Evolutionary conservation across 2,888 invertebrate species (phyloP).

Genomic region (Ornithoptera priamus): DNA sequence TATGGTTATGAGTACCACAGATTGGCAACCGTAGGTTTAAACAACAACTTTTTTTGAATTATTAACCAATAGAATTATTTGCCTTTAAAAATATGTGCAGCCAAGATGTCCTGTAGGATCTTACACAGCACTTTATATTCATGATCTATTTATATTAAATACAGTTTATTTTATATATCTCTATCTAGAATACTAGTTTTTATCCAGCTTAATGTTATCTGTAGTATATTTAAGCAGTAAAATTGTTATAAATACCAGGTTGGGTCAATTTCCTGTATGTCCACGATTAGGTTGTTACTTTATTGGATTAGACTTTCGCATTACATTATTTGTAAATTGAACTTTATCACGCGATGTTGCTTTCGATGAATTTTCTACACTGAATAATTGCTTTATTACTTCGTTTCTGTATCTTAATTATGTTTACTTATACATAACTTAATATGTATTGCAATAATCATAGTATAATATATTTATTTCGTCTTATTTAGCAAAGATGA

Average conservation of each 20-base stretch:
- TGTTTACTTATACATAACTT: too few species aligned
- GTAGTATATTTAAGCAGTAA: not conserved
- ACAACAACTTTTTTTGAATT: too few species aligned
- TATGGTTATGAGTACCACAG: too few species aligned
- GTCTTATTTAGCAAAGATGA: not conserved
- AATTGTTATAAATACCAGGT: conserved; percentile 24
- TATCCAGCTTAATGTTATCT: not conserved
- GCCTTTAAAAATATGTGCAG: too few species aligned
- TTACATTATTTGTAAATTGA: conserved; percentile 33
- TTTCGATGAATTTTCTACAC: not conserved
- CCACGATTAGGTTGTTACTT: conserved; percentile 30
- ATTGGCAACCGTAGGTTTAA: too few species aligned
- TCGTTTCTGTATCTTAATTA: not conserved
- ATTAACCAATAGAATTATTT: too few species aligned
- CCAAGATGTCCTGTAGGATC: too few species aligned
- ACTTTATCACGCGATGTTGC: conserved; percentile 30
- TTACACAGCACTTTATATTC: too few species aligned
- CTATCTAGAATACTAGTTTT: not conserved
- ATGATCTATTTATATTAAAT: too few species aligned
- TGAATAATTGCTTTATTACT: not conserved
- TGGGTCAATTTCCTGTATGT: conserved; percentile 38
- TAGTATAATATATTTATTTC: not conserved
- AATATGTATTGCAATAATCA: too few species aligned
- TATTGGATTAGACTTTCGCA: conserved; percentile 29
- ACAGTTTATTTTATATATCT: too few species aligned